Evolutionary conservation across 2,113 vertebrate species (phyloP).

Genomic region (Nerophis lumbriciformis): DNA sequence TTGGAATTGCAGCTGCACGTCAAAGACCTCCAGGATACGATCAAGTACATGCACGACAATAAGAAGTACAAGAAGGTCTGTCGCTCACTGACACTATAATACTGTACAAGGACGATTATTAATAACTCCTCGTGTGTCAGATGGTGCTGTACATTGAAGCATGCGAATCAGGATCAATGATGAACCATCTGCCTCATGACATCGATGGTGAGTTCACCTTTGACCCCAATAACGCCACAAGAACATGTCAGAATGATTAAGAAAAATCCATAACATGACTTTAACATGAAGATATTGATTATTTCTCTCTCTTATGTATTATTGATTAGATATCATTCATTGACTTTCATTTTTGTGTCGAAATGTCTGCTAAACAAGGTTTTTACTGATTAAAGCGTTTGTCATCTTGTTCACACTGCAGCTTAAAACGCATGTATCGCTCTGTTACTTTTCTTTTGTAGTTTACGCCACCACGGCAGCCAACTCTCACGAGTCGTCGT

Average conservation of each 20-base stretch:
- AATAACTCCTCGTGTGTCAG: constrained; percentile 50
- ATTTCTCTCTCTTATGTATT: neutral
- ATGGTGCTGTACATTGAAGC: constrained; percentile 98
- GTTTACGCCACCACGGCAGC: constrained; percentile 94
- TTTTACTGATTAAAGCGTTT: too few relatives aligned
- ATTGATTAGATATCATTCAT: neutral
- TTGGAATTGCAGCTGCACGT: constrained; percentile 74
- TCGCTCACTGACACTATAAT: neutral
- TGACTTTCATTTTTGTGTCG: neutral
- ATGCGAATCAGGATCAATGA: constrained; percentile 98
- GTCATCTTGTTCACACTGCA: too few relatives aligned
- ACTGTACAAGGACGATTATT: too few relatives aligned
- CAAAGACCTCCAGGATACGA: constrained; percentile 79
- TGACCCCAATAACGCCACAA: neutral
- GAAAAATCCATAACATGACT: neutral
- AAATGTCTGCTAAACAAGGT: too few relatives aligned
- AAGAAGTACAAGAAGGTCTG: constrained; percentile 80
- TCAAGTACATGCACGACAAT: constrained; percentile 83
- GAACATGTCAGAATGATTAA: neutral
- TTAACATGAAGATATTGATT: neutral
- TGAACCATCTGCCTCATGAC: constrained; percentile 79
- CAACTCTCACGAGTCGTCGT: constrained; percentile 85
- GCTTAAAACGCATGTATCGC: too few relatives aligned
- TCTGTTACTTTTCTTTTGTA: constrained; percentile 39
- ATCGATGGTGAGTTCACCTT: constrained; percentile 80